Base-by-base conservation (phyloP, 2,113 vertebrate genomes). In the Tyto alba region DNA sequence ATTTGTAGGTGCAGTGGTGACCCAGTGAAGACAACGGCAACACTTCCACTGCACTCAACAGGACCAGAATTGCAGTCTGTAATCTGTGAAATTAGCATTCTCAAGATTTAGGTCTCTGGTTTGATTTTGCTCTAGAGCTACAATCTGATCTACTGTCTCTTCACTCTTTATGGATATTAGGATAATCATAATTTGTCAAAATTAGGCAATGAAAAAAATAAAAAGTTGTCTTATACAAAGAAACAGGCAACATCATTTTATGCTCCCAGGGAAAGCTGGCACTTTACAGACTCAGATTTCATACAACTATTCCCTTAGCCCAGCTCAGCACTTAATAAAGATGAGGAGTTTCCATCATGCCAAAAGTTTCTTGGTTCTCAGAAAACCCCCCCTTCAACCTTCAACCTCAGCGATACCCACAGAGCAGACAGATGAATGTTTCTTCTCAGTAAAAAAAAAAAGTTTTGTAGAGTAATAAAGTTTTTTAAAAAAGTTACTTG, bases 41-140 rank as follows among this genome's bases (percentile, higher is more conserved):
- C n/a, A 27, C 48, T 69, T 59, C 45, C 10, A 30, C 36, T 38
- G 26, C 29, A 6, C 12, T 11, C 34, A 2, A 2, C 0, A 1
- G 30, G 26, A 38, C 18, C 21, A 34, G 32, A 16, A 27, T 2
- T 55, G 23, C 36, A 41, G 19, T 30, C 36, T 78, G 22, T 20
- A 50, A 4, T 4, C 3, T 40, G 25, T 38, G 32, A 34, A 55
- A 22, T 19, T 7, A 48, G 11, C 34, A 12, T 47, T 40, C 53
- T 75, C 26, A 18, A n/a, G 13, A 13, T 76, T 75, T 40, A n/a
- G 6, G 16, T n/a, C 53, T 83, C 71, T 77, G 22, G 5, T 73
- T 73, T 50, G 34, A 16, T 76, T 90, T 53, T 85, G 11, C 72
- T 83, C 36, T 76, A 83, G n/a, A 88, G 10, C 20, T 21, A 50